Conservation (phyloP, 2,888 invertebrate genomes). For the Drosophila rubida region DNA sequence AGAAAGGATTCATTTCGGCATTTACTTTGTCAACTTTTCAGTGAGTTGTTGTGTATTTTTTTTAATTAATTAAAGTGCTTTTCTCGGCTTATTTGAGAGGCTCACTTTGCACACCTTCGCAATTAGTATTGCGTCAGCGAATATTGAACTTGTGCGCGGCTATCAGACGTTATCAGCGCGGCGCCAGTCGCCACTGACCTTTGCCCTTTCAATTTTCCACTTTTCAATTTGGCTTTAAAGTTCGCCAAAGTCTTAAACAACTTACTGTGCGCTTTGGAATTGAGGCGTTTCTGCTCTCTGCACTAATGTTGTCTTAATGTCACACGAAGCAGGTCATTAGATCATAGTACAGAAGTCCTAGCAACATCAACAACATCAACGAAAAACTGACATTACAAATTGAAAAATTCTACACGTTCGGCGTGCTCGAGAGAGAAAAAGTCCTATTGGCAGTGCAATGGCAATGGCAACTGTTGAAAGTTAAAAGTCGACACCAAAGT, state of each 20-base stretch:
- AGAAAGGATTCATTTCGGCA: slow-evolving; percentile 60
- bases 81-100: slow-evolving; percentile 63
- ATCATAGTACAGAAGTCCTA: slow-evolving; percentile 29
- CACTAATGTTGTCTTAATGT: slow-evolving; percentile 32
- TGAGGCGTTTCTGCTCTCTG: neutral
- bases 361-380: neutral
- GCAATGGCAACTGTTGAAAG: slow-evolving; percentile 63
- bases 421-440: neutral
- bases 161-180: slow-evolving; percentile 37
- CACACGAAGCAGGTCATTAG: slow-evolving; percentile 68
- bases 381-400: slow-evolving; percentile 59
- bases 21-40: slow-evolving; percentile 57
- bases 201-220: slow-evolving; percentile 25
- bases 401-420: slow-evolving; percentile 73
- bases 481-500: slow-evolving; percentile 70
- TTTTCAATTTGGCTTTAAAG: slow-evolving; percentile 39
- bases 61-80: slow-evolving; percentile 78
- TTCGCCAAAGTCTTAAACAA: slow-evolving; percentile 37
- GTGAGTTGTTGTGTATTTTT: slow-evolving; percentile 28
- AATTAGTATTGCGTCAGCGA: slow-evolving; percentile 68
- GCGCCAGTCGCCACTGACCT: slow-evolving; percentile 26
- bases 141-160: slow-evolving; percentile 60
- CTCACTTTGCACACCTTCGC: slow-evolving; percentile 58
- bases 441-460: slow-evolving; percentile 38
- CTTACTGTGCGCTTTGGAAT: neutral